These are phyloP conservation scores for Hycleus cichorii DNA, from an alignment of 1,140 invertebrate species.

Conservation along the genomic window DNA sequence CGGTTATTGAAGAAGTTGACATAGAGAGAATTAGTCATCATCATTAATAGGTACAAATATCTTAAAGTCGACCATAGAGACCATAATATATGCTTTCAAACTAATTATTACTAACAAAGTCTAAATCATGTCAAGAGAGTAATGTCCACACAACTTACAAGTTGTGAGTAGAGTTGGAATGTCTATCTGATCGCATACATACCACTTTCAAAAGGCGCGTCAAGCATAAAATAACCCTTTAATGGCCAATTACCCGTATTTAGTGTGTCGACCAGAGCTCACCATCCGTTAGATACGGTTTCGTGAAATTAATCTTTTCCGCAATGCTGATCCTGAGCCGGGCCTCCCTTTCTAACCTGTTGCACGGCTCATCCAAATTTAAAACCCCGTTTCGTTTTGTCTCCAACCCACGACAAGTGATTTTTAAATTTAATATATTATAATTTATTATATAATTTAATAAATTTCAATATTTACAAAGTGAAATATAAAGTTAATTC, in stretches of 20 bases:
- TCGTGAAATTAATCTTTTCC: constrained; percentile 27
- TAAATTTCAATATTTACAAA: not conserved
- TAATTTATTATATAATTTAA: not conserved
- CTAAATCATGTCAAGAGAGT: constrained; percentile 20
- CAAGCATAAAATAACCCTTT: constrained; percentile 34
- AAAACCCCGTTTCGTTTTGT: constrained; percentile 11
- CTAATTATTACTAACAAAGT: constrained; percentile 35
- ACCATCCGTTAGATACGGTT: constrained; percentile 1
- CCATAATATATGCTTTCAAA: constrained; percentile 27
- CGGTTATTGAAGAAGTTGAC: constrained; percentile 33
- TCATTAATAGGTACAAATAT: constrained; percentile 27
- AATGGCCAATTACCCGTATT: constrained; percentile 36
- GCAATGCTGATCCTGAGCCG: constrained; percentile 22
- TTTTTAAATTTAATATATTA: too few relatives aligned
- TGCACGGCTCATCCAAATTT: constrained; percentile 30
- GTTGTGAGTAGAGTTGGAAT: constrained; percentile 27
- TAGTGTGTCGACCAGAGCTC: constrained; percentile 14
- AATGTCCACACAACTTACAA: constrained; percentile 30
- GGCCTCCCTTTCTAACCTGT: constrained; percentile 24
- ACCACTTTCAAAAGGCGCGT: constrained; percentile 23
- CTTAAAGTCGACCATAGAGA: constrained; percentile 33
- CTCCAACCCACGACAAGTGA: too few relatives aligned
- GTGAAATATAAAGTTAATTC: constrained; percentile 11
- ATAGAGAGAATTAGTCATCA: constrained; percentile 33
- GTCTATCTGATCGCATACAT: constrained; percentile 36